These are phyloP conservation scores for Triplophysa tibetana DNA, from an alignment of 2,113 vertebrate genomes.

Conservation along the genomic window DNA sequence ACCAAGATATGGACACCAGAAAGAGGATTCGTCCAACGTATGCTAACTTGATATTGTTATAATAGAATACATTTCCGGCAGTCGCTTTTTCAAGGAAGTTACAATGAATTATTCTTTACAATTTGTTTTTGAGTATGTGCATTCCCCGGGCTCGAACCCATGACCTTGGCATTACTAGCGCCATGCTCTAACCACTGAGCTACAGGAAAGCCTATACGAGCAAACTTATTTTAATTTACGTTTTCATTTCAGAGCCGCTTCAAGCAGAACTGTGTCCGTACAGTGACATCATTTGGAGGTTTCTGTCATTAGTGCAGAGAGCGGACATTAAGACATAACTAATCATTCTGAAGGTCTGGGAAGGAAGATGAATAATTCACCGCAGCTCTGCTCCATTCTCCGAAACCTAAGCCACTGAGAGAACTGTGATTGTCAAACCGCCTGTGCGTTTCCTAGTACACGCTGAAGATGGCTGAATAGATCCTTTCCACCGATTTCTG, in stretches of 20 bases:
- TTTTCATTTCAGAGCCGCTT: neutral
- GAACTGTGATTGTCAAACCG: slow-evolving; percentile 50
- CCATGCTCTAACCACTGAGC: too few relatives aligned
- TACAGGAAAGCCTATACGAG: neutral
- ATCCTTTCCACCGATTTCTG: slow-evolving; percentile 35
- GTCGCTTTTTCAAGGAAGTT: too few relatives aligned
- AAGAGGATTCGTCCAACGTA: neutral
- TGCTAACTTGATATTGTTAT: neutral
- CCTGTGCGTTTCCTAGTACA: slow-evolving; percentile 29
- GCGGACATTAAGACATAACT: slow-evolving; percentile 51
- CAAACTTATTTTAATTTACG: neutral
- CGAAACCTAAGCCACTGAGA: slow-evolving; percentile 38
- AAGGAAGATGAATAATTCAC: slow-evolving; percentile 52
- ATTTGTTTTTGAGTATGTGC: too few relatives aligned
- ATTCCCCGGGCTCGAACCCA: too few relatives aligned
- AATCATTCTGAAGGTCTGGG: slow-evolving; percentile 39
- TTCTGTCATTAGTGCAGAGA: slow-evolving; percentile 43
- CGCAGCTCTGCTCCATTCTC: slow-evolving; percentile 21
- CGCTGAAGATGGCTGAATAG: neutral
- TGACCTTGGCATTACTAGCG: too few relatives aligned
- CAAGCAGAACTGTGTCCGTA: neutral
- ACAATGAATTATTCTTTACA: too few relatives aligned
- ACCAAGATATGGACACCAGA: neutral
- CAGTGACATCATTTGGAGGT: slow-evolving; percentile 37
- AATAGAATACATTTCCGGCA: too few relatives aligned